Base-by-base conservation (phyloP, 1,140 invertebrate genomes). In the Bombus sibiricus region DNA sequence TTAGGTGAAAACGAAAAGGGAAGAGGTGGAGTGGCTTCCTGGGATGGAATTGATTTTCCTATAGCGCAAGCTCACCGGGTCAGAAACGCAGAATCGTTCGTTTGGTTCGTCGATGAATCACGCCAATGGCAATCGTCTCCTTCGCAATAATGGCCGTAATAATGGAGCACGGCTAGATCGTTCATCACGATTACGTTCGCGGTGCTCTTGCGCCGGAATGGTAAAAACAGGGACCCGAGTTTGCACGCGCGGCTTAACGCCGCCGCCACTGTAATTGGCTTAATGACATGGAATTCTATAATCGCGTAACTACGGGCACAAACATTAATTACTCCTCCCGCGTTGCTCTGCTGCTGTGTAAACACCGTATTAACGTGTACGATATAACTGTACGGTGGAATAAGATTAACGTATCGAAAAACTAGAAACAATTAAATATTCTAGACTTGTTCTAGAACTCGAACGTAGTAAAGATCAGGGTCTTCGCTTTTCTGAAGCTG, bases 131-230 rank as follows among this genome's bases (percentile, higher is more conserved):
- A 80, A 87, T 72, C 77, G 73, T 81, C 75, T 89, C 88, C 85
- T 90, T 90, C 88, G 88, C 88, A 89, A 89, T 89, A 89, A 59
- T 75, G 77, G 76, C 78, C 81, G 88, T 82, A 80, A 90, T 89
- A 83, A 90, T 84, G 81, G 85, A 83, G 84, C 84, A 86, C 74
- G 62, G 85, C 6, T 57, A 78, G 88, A 90, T 90, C 85, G 88
- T 89, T 90, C 68, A 74, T 89, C 85, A 57, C 88, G 88, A 90
- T 90, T 90, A 73, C 64, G 22, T 28, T 66, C 34, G 68, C 72
- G 66, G 66, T 78, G 78, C 82, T 83, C 82, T 59, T 69, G 34
- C 43, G 12, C 34, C 43, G 81, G 68, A 28, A 83, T 82, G 62
- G 37, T 77, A 75, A 78, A 82, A 62, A 83, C 74, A 64, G 53